Base-by-base conservation (phyloP, 2,113 vertebrate genomes). In the Pimephales promelas region DNA sequence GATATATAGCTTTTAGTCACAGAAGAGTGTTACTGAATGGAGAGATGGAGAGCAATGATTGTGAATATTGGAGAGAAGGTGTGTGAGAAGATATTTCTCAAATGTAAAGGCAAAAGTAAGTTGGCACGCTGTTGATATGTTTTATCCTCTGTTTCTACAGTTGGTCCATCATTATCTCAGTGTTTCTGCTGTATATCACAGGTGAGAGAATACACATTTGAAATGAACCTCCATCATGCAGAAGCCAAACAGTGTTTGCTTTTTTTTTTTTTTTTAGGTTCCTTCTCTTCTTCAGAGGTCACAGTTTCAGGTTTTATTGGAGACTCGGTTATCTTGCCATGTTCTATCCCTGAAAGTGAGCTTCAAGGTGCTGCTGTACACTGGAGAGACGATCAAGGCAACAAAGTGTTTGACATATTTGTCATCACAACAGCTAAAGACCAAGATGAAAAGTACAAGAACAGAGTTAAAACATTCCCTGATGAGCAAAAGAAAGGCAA, bases 401-500 rank as follows among this genome's bases (percentile, higher is more conserved):
- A 26, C 2, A 45, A 0, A 0, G 52, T 82, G 31, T 57, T 2
- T 10, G 22, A 57, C 34, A 45, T 82, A n/a, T 7, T 14, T 43
- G n/a, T 34, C 1, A 7, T 2, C 10, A 3, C 1, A 13, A 0
- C 9, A 34, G 1, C 7, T 47, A 5, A 10, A 22, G 6, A 2
- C 0, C 80, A 72, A 52, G 14, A 10, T 24, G 14, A 8, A 18
- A 0, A 18, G 31, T 82, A 43, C 80, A 71, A 45, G n/a, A 1
- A 8, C 45, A 70, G 79, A 81, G 28, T 31, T 5, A 20, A 66
- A 49, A 24, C 18, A 9, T 81, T 81, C 13, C 45, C 62, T 8
- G 43, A 31, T n/a, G 62, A 54, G 28, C 52, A 66, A 3, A 20
- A 8, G 26, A 31, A 31, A 0, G 78, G 61, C 1, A 80, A 80